Evolutionary conservation across 2,888 invertebrate genomes (phyloP), one percentile per base, ranked within the genome.

Genomic region (Pheosia gnoma): DNA sequence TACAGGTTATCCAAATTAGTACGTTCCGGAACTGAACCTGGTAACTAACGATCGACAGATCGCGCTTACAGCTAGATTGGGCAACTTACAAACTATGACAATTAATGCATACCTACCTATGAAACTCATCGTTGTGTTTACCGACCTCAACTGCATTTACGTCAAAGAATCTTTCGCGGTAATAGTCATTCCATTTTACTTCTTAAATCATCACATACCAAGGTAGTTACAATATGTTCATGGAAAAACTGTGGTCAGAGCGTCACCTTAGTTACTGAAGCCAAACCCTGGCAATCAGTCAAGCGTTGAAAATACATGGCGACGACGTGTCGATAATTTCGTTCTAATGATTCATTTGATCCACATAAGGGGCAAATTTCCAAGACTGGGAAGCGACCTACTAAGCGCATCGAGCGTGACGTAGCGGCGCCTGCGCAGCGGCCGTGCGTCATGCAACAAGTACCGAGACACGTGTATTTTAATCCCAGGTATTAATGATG

Each of bases 361-460:
- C 55, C 13, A 39, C 39, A 47, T 74, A 77, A 68, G 64, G 75
- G 75, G 68, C 74, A 75, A 65, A 62, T 67, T 64, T 70, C 66
- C 70, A 75, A 67, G 75, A 64, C 65, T 64, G 72, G 69, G 72
- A 79, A 79, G 74, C 70, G 79, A 77, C 80, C 78, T 74, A 78
- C 65, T 71, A 70, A 71, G 61, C 61, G 55, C 66, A 54, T 57
- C 45, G 13, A 41, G 36, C 36, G 57, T 57, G 57, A 57, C 57
- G 57, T 57, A 13, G 11, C 45, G 63, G 11, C 65, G 62, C 59
- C 71, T 64, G 61, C 61, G 62, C 66, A 63, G 65, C 60, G 60
- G 43, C 58, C 61, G 59, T 72, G 73, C 74, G 75, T 71, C 74
- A 71, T 66, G 53, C 60, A 60, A 39, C 51, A 38, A 41, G 61